Conservation (phyloP, 2,797 vertebrate genomes). For the Tamandua tetradactyla region DNA sequence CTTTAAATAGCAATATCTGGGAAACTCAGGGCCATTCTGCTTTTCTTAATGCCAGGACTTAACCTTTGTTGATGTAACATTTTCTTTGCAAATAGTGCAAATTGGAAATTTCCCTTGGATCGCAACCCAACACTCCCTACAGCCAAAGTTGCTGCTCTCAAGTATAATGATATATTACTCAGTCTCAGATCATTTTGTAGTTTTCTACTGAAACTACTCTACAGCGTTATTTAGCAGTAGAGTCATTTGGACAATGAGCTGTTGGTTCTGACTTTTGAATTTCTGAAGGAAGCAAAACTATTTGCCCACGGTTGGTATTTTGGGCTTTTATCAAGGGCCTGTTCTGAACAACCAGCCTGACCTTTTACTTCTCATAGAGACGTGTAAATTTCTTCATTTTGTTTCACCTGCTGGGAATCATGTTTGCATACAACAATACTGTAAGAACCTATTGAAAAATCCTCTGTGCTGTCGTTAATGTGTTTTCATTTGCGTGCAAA, state of each 20-base stretch:
- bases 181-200: conserved; percentile 76
- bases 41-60: conserved; percentile 56
- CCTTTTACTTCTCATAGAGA: conserved; percentile 55
- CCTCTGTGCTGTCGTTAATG: conserved; percentile 74
- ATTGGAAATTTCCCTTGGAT: conserved; percentile 73
- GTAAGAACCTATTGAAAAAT: conserved; percentile 76
- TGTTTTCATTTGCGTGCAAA: conserved; percentile 75
- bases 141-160: conserved; percentile 73
- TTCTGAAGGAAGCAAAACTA: conserved; percentile 66
- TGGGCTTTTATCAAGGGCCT: conserved; percentile 33
- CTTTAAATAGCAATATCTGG: conserved; percentile 59
- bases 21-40: conserved; percentile 34
- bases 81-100: conserved; percentile 76
- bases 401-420: conserved; percentile 78
- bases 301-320: conserved; percentile 55
- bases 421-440: conserved; percentile 63
- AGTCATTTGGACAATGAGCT: conserved; percentile 63
- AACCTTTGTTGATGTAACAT: conserved; percentile 71
- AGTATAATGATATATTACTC: conserved; percentile 77
- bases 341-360: not conserved
- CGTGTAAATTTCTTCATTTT: conserved; percentile 58
- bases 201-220: conserved; percentile 71
- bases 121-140: conserved; percentile 42
- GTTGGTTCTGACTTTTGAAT: conserved; percentile 68
- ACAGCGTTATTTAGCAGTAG: conserved; percentile 63